Conservation (phyloP, 2,888 invertebrate genomes). For the Mythimna pallens region DNA sequence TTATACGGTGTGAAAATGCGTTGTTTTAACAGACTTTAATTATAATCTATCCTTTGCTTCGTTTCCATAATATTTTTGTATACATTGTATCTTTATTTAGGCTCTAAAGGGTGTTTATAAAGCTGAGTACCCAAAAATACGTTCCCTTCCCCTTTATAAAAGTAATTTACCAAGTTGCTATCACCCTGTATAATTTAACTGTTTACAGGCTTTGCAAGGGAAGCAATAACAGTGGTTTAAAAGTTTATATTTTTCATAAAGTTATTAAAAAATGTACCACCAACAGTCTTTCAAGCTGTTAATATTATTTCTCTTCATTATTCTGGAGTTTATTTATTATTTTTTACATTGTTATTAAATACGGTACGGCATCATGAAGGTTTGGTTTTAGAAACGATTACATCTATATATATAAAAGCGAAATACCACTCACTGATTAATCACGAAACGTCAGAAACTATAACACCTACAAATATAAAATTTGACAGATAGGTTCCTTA, state of each 20-base stretch:
- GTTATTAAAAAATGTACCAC: slow-evolving; percentile 54
- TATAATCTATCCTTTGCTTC: slow-evolving; percentile 40
- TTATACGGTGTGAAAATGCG: slow-evolving; percentile 17
- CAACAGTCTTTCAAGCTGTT: slow-evolving; percentile 28
- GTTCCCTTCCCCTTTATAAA: slow-evolving; percentile 45
- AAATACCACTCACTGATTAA: no score
- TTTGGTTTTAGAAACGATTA: slow-evolving; percentile 7
- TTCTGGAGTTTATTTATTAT: slow-evolving; percentile 22
- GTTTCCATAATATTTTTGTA: slow-evolving; percentile 49
- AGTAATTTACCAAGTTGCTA: slow-evolving; percentile 63
- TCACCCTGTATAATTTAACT: slow-evolving; percentile 54
- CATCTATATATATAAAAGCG: no score
- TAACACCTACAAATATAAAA: no score
- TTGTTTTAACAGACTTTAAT: slow-evolving; percentile 38
- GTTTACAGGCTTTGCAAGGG: slow-evolving; percentile 53
- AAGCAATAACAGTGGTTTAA: slow-evolving; percentile 61
- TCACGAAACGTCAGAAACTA: no score
- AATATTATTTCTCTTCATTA: slow-evolving; percentile 34
- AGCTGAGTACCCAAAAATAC: slow-evolving; percentile 56
- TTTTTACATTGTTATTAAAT: background rate
- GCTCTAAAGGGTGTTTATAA: slow-evolving; percentile 53
- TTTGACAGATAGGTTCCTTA: no score
- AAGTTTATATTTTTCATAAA: slow-evolving; percentile 53
- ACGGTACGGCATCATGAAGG: background rate
- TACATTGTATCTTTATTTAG: slow-evolving; percentile 56